Percentiles rank a stretch among this genome's conserved stretches.
Conservation (phyloP, 2,797 vertebrate species). For the Mus minutoides region DNA sequence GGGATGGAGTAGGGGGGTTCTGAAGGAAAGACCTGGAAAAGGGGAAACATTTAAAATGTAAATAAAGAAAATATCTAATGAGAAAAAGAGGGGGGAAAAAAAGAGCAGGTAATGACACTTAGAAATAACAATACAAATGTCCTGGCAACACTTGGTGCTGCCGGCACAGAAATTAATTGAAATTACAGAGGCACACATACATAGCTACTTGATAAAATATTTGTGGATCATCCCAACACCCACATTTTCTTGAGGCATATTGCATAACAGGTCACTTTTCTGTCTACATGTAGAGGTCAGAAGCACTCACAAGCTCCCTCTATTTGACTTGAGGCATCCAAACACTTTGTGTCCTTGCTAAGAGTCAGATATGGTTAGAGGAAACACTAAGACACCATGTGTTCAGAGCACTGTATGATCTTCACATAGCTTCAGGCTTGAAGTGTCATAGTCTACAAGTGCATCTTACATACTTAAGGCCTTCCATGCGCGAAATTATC, state of each 20-base stretch:
- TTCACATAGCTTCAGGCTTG: not conserved
- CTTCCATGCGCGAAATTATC: not conserved
- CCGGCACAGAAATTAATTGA: not conserved
- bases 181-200: not conserved
- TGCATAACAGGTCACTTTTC: constrained; percentile 24
- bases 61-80: too few relatives aligned
- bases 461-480: not conserved
- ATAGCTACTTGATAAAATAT: not conserved
- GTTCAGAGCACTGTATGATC: not conserved
- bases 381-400: not conserved
- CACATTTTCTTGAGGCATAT: not conserved
- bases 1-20: too few relatives aligned
- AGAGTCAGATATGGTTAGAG: constrained; percentile 25
- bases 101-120: not conserved
- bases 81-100: too few relatives aligned
- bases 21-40: too few relatives aligned
- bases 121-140: not conserved
- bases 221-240: not conserved
- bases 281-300: not conserved
- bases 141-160: not conserved
- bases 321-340: not conserved
- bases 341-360: not conserved
- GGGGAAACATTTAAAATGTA: too few relatives aligned
- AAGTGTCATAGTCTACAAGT: not conserved
- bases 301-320: not conserved